Evolutionary conservation across 2,888 invertebrate genomes (phyloP).

Genomic region (Falcaria lacertinaria): DNA sequence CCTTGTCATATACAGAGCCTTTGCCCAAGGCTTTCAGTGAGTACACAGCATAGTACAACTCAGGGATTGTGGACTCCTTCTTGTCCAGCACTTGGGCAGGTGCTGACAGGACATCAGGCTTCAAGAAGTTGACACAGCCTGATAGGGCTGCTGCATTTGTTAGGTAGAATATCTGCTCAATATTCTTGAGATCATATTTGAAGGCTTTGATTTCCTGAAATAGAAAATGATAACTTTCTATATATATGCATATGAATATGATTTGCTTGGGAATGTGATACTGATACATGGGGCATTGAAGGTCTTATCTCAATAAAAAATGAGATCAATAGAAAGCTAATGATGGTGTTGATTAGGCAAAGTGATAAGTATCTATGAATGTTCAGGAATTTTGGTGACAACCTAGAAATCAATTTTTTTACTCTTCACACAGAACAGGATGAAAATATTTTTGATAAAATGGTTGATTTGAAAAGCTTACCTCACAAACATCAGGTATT

Average conservation of each 20-base stretch:
- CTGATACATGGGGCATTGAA: no score
- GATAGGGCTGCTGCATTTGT: constrained; percentile 81
- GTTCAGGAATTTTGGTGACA: no score
- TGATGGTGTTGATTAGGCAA: no score
- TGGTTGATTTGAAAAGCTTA: constrained; percentile 38
- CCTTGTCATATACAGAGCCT: constrained; percentile 79
- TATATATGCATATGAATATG: no score
- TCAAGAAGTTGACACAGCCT: constrained; percentile 71
- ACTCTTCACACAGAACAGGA: no score
- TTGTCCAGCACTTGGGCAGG: constrained; percentile 82
- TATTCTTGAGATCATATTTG: constrained; percentile 57
- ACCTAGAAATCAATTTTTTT: no score
- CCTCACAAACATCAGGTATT: constrained; percentile 81
- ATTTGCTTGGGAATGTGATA: no score
- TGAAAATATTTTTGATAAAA: no score
- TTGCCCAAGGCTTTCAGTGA: constrained; percentile 85
- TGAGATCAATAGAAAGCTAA: no score
- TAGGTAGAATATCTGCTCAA: constrained; percentile 83
- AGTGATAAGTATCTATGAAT: no score
- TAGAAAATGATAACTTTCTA: no score
- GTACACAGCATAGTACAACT: constrained; percentile 87
- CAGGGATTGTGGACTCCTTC: constrained; percentile 82
- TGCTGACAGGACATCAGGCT: constrained; percentile 67
- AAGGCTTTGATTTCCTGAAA: constrained; percentile 51
- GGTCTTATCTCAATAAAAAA: no score